Evolutionary conservation across 2,888 invertebrate genomes (phyloP), one percentile per base, ranked within the genome.

Genomic region (Arge pagana): DNA sequence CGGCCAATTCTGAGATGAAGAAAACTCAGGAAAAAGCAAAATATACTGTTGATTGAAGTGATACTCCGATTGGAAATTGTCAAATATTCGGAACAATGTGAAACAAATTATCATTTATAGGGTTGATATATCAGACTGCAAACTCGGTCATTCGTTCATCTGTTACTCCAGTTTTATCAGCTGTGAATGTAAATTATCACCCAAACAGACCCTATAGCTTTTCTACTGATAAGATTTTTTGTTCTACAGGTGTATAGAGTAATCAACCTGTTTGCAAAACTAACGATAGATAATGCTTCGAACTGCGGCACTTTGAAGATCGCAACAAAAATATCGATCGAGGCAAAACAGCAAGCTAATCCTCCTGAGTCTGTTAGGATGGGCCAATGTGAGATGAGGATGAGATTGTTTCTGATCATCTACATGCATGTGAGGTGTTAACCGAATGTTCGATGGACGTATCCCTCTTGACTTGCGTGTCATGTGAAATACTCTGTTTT

Each of bases 401-500:
- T 6, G 39, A 31, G 3, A 50, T 64, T n/a, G 42, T 48, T 11
- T 4, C 7, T 1, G 39, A 19, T 11, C 53, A 55, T 56, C 18
- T 10, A 8, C 35, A 37, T 11, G 58, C 61, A 5, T 61, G 61
- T 35, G 43, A 50, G 28, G 41, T 40, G n/a, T 55, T 61, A n/a
- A 52, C 36, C 1, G 60, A 55, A 41, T 42, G 48, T 21, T 52
- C 56, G 1, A 31, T 52, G 15, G 64, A 62, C 53, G 23, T 37
- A 24, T 62, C 63, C 4, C 16, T 8, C 4, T 39, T 42, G 28
- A 21, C 37, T 7, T 64, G 61, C 37, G 36, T 58, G 19, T 60
- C 59, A 24, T 62, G 63, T 48, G 55, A 61, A 48, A 63, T 59
- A 36, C 50, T 65, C 2, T 55, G 57, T 37, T 55, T 19, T 15